These are phyloP conservation scores for Diplazon laetatorius DNA, from an alignment of 2,888 invertebrate species.

Conservation along the genomic window DNA sequence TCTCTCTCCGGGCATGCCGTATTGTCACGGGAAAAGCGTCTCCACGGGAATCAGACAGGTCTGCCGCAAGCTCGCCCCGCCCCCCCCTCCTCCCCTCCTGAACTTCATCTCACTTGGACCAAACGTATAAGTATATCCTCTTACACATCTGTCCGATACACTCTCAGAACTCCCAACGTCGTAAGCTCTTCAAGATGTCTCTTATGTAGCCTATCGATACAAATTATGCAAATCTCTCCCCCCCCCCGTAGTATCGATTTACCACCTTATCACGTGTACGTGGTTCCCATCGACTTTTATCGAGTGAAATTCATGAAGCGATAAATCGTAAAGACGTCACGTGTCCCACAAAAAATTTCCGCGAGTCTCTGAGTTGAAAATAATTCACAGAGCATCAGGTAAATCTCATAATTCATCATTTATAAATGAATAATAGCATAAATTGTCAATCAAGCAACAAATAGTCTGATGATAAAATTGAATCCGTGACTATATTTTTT, in stretches of 20 bases:
- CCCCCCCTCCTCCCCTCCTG: too few relatives aligned
- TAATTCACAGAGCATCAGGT: not conserved
- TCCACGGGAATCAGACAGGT: conserved; percentile 56
- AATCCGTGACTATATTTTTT: too few relatives aligned
- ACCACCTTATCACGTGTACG: conserved; percentile 5
- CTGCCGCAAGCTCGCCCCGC: conserved; percentile 21
- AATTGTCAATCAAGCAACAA: too few relatives aligned
- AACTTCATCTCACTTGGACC: conserved; percentile 10
- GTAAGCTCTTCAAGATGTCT: conserved; percentile 40
- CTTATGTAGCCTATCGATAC: conserved; percentile 54
- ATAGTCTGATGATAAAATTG: too few relatives aligned
- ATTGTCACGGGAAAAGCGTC: conserved; percentile 56
- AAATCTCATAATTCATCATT: too few relatives aligned
- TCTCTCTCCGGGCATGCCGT: conserved; percentile 60
- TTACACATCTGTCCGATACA: conserved; percentile 28
- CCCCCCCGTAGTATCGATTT: conserved; percentile 44
- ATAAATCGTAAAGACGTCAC: conserved; percentile 8
- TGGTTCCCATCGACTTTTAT: conserved; percentile 6
- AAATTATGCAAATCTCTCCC: conserved; percentile 53
- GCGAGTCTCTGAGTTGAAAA: too few relatives aligned
- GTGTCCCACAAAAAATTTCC: too few relatives aligned
- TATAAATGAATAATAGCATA: too few relatives aligned
- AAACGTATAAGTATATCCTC: conserved; percentile 13
- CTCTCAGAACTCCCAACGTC: not conserved
- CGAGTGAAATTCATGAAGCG: conserved; percentile 26